Percentiles rank a stretch among this genome's conserved stretches.
Evolutionary conservation across 1,140 invertebrate genomes (phyloP).

Genomic region (Paraescarpia echinospica): DNA sequence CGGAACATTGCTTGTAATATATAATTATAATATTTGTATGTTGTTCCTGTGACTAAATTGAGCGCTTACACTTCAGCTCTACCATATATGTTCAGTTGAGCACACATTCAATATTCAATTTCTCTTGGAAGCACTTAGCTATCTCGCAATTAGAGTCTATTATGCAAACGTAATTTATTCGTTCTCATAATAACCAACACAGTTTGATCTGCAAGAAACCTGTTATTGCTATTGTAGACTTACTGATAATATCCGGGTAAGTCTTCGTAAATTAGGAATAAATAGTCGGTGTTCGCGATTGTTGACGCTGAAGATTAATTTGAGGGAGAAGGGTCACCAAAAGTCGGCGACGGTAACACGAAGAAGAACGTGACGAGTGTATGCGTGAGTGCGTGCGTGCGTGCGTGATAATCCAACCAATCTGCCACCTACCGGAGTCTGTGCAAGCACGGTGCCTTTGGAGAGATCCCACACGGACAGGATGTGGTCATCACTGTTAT

Average conservation of each 20-base stretch:
- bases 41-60: background rate
- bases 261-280: too few relatives aligned
- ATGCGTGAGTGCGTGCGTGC: background rate
- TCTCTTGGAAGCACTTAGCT: background rate
- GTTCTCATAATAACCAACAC: too few relatives aligned
- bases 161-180: too few relatives aligned
- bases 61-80: background rate
- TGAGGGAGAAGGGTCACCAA: too few relatives aligned
- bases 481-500: conserved; percentile 82
- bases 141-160: too few relatives aligned
- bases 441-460: conserved; percentile 82
- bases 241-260: too few relatives aligned
- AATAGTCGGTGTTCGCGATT: too few relatives aligned
- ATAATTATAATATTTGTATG: background rate
- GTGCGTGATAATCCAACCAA: background rate
- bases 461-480: conserved; percentile 88
- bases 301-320: too few relatives aligned
- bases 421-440: conserved; percentile 47
- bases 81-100: background rate
- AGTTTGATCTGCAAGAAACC: too few relatives aligned
- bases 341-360: too few relatives aligned
- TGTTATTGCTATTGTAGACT: too few relatives aligned
- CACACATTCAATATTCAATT: background rate
- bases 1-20: background rate
- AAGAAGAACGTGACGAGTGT: too few relatives aligned